A percentile compares a stretch with the other conserved stretches of the same genome.
These are phyloP conservation scores for Lycopodina hypogea DNA, from an alignment of 37 sponge, comb jelly and placozoan genomes.

Conservation along the genomic window DNA sequence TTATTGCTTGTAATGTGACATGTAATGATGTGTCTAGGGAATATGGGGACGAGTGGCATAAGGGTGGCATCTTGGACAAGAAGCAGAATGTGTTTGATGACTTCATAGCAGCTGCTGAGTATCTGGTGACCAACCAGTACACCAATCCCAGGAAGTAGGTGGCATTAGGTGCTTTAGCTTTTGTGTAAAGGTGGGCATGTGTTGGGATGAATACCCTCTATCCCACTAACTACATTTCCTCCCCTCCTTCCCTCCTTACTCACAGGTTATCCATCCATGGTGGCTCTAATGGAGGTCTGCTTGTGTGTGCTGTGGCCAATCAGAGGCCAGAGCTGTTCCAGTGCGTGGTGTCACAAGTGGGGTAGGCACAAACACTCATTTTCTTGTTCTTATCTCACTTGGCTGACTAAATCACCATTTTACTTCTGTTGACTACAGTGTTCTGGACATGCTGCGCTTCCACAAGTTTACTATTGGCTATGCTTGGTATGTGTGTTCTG, in stretches of 20 bases:
- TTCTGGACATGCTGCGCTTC: conserved; percentile 91
- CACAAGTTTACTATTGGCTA: conserved; percentile 99
- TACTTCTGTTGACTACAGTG: conserved; percentile 36
- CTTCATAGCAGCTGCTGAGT: conserved; percentile 88
- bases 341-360: conserved; percentile 92
- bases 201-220: no score
- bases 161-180: no score
- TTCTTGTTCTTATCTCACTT: no score
- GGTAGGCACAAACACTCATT: conserved; percentile 45
- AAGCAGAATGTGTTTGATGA: conserved; percentile 98
- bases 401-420: no score
- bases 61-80: conserved; percentile 79
- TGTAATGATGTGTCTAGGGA: conserved; percentile 59
- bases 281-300: conserved; percentile 96
- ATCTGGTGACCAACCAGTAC: conserved; percentile 78
- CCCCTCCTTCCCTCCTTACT: no score
- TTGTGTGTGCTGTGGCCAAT: conserved; percentile 94
- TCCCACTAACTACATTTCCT: no score
- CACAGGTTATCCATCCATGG: conserved; percentile 83
- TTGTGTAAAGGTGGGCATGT: no score
- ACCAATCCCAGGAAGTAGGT: conserved; percentile 42
- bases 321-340: conserved; percentile 94
- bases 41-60: conserved; percentile 96
- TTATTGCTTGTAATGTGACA: not conserved
- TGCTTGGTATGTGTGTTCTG: conserved; percentile 72